Evolutionary conservation across 2,113 vertebrate genomes (phyloP), one percentile per base, ranked within the genome.

Genomic region (Dascyllus trimaculatus): DNA sequence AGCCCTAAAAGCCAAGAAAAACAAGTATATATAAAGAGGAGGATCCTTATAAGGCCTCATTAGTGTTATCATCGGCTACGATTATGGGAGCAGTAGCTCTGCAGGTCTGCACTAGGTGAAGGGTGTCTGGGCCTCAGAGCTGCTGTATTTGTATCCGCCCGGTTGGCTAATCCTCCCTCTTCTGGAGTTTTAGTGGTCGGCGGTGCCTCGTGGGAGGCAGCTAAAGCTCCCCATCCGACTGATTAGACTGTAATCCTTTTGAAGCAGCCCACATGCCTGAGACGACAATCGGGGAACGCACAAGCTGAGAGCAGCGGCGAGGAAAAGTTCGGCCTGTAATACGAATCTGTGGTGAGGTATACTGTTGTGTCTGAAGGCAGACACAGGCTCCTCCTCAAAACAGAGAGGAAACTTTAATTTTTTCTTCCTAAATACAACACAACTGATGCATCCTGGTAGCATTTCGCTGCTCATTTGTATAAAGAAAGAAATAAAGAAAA

Each of bases 221-320:
- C 54, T 84, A 63, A 86, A 60, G 24, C 75, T 59, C 78, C 48
- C 59, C 29, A 25, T 65, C 48, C 24, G 48, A 48, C 57, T 21
- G 81, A 88, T 89, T 81, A 91, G 13, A 57, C 21, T 2, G 0
- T 85, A 89, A 91, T 87, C 85, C 71, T 54, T 19, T 32, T 18
- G 24, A 38, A 70, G 64, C 22, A 14, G 62, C 15, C 61, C 59
- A 24, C 69, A 38, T 52, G 77, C 69, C 53, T 53, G 26, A 71
- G 17, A 72, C 43, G 17, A 14, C 61, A 19, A 38, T 4, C 54
- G 13, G 54, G 80, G 43, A 60, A 68, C 65, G 15, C 32, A 40
- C 46, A 32, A 29, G 11, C 26, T 4, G 46, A 40, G 21, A 35
- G 35, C 51, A 2, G 11, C 18, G 1, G 15, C 1, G 26, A 48